Percentiles rank a stretch among this genome's conserved stretches.
Conservation (phyloP, 2,888 invertebrate genomes). For the Schizaphis graminum region DNA sequence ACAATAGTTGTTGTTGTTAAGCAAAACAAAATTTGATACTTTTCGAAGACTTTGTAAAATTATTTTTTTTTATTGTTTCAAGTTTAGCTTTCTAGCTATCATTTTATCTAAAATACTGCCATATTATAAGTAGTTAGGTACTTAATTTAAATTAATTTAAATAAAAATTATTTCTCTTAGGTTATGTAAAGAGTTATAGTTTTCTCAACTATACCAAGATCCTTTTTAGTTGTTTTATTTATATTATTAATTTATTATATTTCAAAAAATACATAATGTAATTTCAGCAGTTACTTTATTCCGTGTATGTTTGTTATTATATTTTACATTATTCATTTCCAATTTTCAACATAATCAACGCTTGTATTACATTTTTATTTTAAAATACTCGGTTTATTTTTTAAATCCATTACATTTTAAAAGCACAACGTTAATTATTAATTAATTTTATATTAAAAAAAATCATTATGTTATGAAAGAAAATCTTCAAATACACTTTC, state of each 20-base stretch:
- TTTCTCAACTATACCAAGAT: not conserved
- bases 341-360: not conserved
- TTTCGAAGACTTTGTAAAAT: not conserved
- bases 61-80: not conserved
- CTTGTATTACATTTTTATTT: not conserved
- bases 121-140: not conserved
- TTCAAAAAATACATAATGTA: not conserved
- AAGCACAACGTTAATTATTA: not conserved
- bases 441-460: not conserved
- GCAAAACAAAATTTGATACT: not conserved
- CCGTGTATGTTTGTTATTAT: not conserved
- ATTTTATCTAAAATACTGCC: not conserved
- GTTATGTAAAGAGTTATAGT: not conserved
- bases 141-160: not conserved
- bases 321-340: not conserved
- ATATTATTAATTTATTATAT: not conserved
- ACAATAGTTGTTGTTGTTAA: not conserved
- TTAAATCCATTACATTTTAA: not conserved
- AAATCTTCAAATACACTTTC: not conserved
- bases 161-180: not conserved
- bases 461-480: not conserved
- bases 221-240: not conserved
- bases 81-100: not conserved
- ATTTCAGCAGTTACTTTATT: not conserved
- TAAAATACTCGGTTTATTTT: not conserved